These are phyloP conservation scores for Endotricha flammealis DNA, from an alignment of 2,888 invertebrate genomes.

Conservation along the genomic window DNA sequence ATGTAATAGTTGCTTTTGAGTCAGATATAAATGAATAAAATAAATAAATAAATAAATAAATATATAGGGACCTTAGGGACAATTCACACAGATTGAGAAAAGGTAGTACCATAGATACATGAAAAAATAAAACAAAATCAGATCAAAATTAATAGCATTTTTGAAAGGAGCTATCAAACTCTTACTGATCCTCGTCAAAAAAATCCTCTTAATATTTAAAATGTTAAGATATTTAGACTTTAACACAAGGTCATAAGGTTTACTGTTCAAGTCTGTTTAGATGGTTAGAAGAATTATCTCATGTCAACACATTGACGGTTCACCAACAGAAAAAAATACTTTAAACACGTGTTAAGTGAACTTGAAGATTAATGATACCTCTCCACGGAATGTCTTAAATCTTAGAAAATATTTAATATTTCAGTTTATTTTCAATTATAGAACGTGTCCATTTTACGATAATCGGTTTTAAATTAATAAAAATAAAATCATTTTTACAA, in stretches of 20 bases:
- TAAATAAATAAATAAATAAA: too few relatives aligned
- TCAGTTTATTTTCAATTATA: constrained; percentile 1
- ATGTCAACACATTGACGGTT: constrained; percentile 16
- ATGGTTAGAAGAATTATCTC: constrained; percentile 15
- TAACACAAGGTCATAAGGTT: not conserved
- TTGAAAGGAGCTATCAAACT: constrained; percentile 4
- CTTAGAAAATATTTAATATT: constrained; percentile 1
- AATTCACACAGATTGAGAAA: too few relatives aligned
- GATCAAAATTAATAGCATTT: constrained; percentile 1
- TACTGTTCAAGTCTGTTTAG: not conserved
- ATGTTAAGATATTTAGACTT: not conserved
- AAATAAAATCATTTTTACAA: too few relatives aligned
- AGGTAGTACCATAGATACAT: too few relatives aligned
- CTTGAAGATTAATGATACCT: constrained; percentile 2
- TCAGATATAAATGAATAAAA: too few relatives aligned
- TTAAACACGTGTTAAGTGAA: constrained; percentile 2
- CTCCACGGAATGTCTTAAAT: constrained; percentile 3
- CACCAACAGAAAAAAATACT: constrained; percentile 4
- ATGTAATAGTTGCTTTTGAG: too few relatives aligned
- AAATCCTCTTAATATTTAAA: not conserved
- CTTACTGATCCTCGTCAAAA: not conserved
- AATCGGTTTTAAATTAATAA: too few relatives aligned
- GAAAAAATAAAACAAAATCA: too few relatives aligned
- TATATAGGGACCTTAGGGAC: too few relatives aligned
- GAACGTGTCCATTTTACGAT: too few relatives aligned